These are phyloP conservation scores for Carassius gibelio DNA, from an alignment of 2,113 vertebrate genomes.

Conservation along the genomic window DNA sequence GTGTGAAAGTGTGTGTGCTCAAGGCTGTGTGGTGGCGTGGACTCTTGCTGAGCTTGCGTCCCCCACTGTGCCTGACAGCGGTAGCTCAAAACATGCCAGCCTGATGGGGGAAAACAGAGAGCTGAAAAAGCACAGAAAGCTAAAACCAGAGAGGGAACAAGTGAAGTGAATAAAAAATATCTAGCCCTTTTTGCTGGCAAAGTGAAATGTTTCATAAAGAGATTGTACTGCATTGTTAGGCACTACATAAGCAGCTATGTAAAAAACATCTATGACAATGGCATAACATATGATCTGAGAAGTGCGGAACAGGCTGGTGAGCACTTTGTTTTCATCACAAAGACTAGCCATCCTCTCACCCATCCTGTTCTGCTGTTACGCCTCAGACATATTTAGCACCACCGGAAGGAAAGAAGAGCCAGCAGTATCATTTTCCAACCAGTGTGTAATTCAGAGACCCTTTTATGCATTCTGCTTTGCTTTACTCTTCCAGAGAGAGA, in stretches of 20 bases:
- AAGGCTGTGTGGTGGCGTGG: conserved; percentile 6
- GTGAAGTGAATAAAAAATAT: conserved; percentile 9
- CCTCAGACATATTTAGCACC: conserved; percentile 34
- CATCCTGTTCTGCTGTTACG: conserved; percentile 3
- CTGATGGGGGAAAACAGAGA: conserved; percentile 34
- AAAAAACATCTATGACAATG: conserved; percentile 14
- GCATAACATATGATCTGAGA: conserved; percentile 1
- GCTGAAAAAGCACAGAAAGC: neutral
- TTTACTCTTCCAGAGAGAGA: conserved; percentile 1
- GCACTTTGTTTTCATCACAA: conserved; percentile 43
- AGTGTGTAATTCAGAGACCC: conserved; percentile 37
- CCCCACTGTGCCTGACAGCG: conserved; percentile 46
- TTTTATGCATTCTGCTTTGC: conserved; percentile 5
- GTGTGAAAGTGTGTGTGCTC: conserved; percentile 20
- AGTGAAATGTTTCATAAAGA: neutral
- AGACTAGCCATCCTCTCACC: conserved; percentile 15
- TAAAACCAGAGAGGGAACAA: neutral
- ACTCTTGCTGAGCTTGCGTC: conserved; percentile 31
- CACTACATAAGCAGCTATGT: neutral
- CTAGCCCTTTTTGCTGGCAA: neutral
- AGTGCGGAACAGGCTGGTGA: neutral
- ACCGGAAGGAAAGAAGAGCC: conserved; percentile 35
- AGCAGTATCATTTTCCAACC: conserved; percentile 26
- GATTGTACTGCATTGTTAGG: neutral
- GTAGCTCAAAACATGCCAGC: conserved; percentile 33